Evolutionary conservation across 2,797 vertebrate species (phyloP), one percentile per base, ranked within the genome.

Genomic region (Parambassis ranga): DNA sequence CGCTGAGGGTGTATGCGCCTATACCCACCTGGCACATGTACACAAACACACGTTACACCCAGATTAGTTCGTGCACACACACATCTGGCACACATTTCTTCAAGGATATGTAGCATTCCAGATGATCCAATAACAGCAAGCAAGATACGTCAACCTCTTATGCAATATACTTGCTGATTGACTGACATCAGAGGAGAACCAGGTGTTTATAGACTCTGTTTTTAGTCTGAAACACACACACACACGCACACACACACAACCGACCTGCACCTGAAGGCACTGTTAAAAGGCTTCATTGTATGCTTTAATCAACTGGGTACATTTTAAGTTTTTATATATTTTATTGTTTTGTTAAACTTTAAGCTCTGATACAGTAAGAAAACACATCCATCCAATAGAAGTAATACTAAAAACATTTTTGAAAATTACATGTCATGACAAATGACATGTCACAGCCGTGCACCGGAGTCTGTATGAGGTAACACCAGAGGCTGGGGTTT

Each of bases 181-280:
- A 37, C 41, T 56, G 36, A 68, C 20, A 20, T 75, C 57, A 69
- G 59, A 63, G 52, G 49, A 64, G 16, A 68, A 65, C 36, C 48
- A 74, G 56, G 75, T 67, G 51, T 78, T 77, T 51, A 53, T 48
- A 44, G 26, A 37, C 22, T 44, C 1, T 7, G n/a, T 13, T 13
- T 6, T 20, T n/a, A n/a, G n/a, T n/a, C n/a, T n/a, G n/a, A n/a
- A n/a, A 43, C 6, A 26, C 32, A 33, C 24, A 27, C 37, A 51
- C 18, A 23, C 30, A n/a, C 31, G 27, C 35, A 15, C 26, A 39
- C 10, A 9, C 32, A 30, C 26, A 15, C 33, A 37, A 37, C n/a
- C 18, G 4, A 43, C 24, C 5, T 15, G 4, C 38, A 64, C 10
- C 4, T 41, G 10, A 26, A 41, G 49, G 10, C 14, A 14, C 27